Conservation (phyloP, 2,888 invertebrate genomes). For the Torymus texanus region DNA sequence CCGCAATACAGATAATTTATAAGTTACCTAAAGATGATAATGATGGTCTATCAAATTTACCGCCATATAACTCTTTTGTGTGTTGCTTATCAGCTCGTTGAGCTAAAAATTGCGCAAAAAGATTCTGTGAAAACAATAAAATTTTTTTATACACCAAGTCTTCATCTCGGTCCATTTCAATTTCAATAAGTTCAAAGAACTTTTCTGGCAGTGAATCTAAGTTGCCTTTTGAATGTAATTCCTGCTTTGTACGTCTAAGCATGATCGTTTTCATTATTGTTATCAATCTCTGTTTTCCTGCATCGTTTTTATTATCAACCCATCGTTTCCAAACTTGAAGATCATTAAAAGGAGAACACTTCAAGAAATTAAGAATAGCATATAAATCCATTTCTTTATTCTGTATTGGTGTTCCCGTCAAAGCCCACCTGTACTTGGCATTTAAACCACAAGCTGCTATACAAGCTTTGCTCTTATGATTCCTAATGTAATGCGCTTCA, state of each 20-base stretch:
- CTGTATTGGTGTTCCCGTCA: conserved; percentile 97
- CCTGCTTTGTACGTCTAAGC: conserved; percentile 90
- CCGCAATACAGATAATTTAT: neutral
- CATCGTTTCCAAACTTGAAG: conserved; percentile 92
- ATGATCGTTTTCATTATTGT: conserved; percentile 90
- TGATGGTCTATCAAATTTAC: conserved; percentile 59
- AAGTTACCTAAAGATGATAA: conserved; percentile 30
- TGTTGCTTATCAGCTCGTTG: conserved; percentile 84
- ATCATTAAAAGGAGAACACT: conserved; percentile 93
- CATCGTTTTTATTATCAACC: conserved; percentile 89
- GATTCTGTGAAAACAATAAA: conserved; percentile 83
- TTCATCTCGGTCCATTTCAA: conserved; percentile 83
- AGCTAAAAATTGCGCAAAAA: conserved; percentile 86
- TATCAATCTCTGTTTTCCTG: conserved; percentile 88
- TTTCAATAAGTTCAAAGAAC: conserved; percentile 77
- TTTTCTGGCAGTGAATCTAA: conserved; percentile 81
- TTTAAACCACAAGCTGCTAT: conserved; percentile 82
- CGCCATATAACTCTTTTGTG: conserved; percentile 61
- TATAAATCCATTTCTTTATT: conserved; percentile 92
- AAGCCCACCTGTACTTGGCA: conserved; percentile 83
- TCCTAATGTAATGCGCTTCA: conserved; percentile 94
- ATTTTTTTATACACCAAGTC: conserved; percentile 87
- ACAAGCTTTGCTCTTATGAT: conserved; percentile 87
- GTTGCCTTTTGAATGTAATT: conserved; percentile 82
- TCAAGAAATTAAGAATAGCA: conserved; percentile 87